phyloP scores from a whole-genome alignment of 1,140 invertebrate species.

The Drosophila subpulchrella region DNA sequence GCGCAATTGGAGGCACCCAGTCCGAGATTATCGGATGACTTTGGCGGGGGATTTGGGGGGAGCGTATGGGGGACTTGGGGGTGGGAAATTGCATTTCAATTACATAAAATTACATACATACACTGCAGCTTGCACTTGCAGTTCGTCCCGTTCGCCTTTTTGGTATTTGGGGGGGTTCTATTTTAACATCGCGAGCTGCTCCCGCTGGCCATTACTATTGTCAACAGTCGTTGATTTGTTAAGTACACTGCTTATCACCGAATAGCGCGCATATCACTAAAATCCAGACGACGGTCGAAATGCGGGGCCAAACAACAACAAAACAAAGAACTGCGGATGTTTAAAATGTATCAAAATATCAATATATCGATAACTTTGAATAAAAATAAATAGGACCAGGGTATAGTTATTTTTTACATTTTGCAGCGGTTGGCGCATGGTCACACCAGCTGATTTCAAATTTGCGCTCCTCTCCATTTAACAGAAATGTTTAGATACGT shows the following conservation, averaged over 20 bases:
- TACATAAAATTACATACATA: conserved; percentile 74
- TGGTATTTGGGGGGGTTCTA: conserved; percentile 6
- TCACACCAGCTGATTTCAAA: no score
- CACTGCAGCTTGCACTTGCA: conserved; percentile 45
- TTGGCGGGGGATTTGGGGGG: background rate
- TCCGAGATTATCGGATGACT: conserved; percentile 57
- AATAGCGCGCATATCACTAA: conserved; percentile 54
- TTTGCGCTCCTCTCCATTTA: no score
- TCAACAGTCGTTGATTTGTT: conserved; percentile 65
- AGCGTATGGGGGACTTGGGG: background rate
- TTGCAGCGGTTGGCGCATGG: no score
- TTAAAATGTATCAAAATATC: no score
- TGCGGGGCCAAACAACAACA: conserved; percentile 35
- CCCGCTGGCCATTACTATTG: conserved; percentile 50
- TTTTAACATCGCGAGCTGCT: conserved; percentile 36
- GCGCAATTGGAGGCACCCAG: conserved; percentile 59
- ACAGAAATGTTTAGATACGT: no score
- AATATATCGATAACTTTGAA: no score
- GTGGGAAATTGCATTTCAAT: conserved; percentile 65
- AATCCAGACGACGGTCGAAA: conserved; percentile 29
- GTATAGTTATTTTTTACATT: no score
- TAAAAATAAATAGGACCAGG: no score
- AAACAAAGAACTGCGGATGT: no score
- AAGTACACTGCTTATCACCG: conserved; percentile 78
- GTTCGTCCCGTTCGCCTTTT: background rate